These are phyloP conservation scores for Crenuchus spilurus DNA, from an alignment of 2,797 vertebrate species.

Conservation along the genomic window DNA sequence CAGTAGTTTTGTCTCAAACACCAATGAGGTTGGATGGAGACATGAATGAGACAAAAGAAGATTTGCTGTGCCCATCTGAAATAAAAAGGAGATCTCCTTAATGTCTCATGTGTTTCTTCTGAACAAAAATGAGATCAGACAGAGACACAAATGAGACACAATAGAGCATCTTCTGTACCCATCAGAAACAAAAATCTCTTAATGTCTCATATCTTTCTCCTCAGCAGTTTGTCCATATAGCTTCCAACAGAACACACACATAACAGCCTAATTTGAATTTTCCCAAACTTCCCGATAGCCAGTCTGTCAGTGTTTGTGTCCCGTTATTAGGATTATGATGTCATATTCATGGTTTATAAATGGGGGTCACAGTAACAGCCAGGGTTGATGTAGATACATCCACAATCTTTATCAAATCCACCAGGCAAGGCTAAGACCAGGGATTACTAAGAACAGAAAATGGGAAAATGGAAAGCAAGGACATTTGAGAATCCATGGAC, in stretches of 20 bases:
- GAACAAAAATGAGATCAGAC: no score
- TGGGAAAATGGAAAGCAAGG: neutral
- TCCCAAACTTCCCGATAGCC: neutral
- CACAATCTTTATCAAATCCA: neutral
- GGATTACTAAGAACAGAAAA: neutral
- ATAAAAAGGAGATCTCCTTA: no score
- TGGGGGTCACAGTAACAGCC: neutral
- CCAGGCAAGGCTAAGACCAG: neutral
- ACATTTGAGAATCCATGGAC: neutral
- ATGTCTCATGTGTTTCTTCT: no score
- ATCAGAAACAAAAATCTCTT: no score
- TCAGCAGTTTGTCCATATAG: no score
- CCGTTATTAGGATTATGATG: neutral
- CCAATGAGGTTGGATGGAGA: no score
- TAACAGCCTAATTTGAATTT: neutral
- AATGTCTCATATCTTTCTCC: no score
- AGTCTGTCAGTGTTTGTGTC: neutral
- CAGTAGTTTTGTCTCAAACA: no score
- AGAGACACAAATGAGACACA: no score
- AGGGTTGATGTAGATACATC: neutral
- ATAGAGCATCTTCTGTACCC: no score
- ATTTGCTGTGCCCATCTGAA: no score
- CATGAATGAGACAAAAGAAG: no score
- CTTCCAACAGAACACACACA: neutral
- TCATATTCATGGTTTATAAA: neutral